These are phyloP conservation scores for Volucella inanis DNA, from an alignment of 2,888 invertebrate species.

Conservation along the genomic window DNA sequence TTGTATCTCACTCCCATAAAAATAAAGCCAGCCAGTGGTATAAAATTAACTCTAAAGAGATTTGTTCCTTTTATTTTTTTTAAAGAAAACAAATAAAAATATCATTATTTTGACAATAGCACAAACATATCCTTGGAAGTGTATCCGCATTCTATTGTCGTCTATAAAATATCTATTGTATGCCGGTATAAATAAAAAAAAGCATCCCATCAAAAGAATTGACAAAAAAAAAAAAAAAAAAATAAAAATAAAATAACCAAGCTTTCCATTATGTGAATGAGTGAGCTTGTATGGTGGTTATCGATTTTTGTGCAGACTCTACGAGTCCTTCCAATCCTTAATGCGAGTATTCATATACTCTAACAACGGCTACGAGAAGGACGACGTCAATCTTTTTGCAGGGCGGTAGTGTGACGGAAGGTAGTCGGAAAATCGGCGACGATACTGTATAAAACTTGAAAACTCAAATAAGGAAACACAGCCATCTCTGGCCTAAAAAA, in stretches of 20 bases:
- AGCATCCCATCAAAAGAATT: conserved; percentile 39
- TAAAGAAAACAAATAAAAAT: background rate
- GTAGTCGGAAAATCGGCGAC: conserved; percentile 43
- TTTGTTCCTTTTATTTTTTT: background rate
- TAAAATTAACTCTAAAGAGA: conserved; percentile 18
- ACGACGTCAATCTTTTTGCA: conserved; percentile 54
- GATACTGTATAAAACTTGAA: conserved; percentile 33
- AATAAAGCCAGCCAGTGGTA: conserved; percentile 61
- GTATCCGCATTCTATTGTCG: conserved; percentile 13
- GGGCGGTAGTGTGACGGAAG: conserved; percentile 42
- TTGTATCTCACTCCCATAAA: conserved; percentile 59
- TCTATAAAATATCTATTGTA: conserved; percentile 33
- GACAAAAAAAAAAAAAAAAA: conserved; percentile 3
- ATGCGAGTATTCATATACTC: conserved; percentile 8
- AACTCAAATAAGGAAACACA: conserved; percentile 45
- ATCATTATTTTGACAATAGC: background rate
- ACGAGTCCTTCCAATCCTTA: conserved; percentile 63
- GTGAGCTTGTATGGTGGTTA: conserved; percentile 67
- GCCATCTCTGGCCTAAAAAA: conserved; percentile 34
- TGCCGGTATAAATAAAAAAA: conserved; percentile 61
- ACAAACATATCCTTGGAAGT: conserved; percentile 1
- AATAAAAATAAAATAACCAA: background rate
- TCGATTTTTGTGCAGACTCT: conserved; percentile 69
- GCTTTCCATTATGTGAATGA: conserved; percentile 69
- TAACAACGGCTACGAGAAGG: conserved; percentile 12